Percentiles rank a stretch among this genome's conserved stretches.
These are phyloP conservation scores for Rhinichthys klamathensis DNA, from an alignment of 2,113 vertebrate genomes.

Conservation along the genomic window DNA sequence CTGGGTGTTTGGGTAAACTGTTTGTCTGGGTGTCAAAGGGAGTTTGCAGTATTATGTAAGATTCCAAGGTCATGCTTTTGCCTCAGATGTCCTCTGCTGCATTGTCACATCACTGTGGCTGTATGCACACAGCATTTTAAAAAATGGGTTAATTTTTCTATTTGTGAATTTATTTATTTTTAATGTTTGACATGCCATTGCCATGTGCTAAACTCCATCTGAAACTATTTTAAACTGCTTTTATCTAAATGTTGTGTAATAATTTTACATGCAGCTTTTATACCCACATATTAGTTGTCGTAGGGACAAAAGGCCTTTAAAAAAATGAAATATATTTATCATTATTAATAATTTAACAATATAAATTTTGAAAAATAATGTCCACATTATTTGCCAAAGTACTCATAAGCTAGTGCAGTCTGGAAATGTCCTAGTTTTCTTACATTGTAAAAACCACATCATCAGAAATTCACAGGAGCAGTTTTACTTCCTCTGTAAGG, in stretches of 20 bases:
- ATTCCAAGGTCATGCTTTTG: constrained; percentile 7
- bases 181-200: neutral
- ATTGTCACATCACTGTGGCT: neutral
- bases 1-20: constrained; percentile 3
- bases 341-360: neutral
- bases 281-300: neutral
- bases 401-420: too few species aligned
- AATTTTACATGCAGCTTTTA: neutral
- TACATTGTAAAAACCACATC: neutral
- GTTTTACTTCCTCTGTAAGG: constrained; percentile 39
- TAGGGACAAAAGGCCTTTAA: neutral
- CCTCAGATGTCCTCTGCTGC: constrained; percentile 10
- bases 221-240: neutral
- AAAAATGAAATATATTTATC: neutral
- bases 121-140: neutral
- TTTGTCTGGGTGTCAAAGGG: constrained; percentile 14
- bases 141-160: neutral
- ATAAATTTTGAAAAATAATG: neutral
- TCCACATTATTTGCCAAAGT: too few species aligned
- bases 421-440: neutral
- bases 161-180: neutral
- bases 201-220: neutral
- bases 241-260: neutral
- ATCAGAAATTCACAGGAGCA: neutral
- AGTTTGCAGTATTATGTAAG: neutral